Evolutionary conservation across 2,888 invertebrate species (phyloP).

Genomic region (Podotricha telesiphe): DNA sequence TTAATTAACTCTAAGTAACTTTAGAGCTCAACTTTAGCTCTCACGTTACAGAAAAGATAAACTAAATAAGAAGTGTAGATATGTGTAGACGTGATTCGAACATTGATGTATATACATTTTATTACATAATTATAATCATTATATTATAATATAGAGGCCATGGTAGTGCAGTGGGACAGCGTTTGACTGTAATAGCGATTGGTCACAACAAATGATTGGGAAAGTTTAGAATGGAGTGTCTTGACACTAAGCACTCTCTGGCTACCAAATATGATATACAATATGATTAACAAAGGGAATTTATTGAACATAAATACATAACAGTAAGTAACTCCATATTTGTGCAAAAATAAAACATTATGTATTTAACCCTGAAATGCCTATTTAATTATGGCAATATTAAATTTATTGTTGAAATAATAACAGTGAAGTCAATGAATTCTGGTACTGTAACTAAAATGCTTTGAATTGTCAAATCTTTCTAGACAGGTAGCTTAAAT

Average conservation of each 20-base stretch:
- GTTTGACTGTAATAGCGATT: too few relatives aligned
- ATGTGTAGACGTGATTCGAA: not conserved
- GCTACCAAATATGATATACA: too few relatives aligned
- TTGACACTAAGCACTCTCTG: too few relatives aligned
- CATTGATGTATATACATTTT: not conserved
- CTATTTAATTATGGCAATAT: not conserved
- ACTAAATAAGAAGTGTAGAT: constrained; percentile 7
- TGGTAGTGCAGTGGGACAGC: too few relatives aligned
- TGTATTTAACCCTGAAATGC: not conserved
- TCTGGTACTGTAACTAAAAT: not conserved
- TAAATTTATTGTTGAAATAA: not conserved
- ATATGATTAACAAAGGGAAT: too few relatives aligned
- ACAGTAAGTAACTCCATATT: too few relatives aligned
- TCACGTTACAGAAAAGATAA: constrained; percentile 32
- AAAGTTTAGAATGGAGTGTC: too few relatives aligned
- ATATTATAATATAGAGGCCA: too few relatives aligned
- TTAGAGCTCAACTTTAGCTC: constrained; percentile 34
- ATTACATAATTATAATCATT: not conserved
- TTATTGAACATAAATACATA: too few relatives aligned
- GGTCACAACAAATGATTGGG: too few relatives aligned
- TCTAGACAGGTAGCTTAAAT: constrained; percentile 34
- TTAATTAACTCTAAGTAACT: constrained; percentile 42
- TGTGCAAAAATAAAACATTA: too few relatives aligned
- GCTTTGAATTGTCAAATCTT: not conserved
- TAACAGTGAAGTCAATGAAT: too few relatives aligned